Percentiles rank a stretch among this genome's conserved stretches.
Evolutionary conservation across 2,113 vertebrate species (phyloP).

Genomic region (Zeus faber): DNA sequence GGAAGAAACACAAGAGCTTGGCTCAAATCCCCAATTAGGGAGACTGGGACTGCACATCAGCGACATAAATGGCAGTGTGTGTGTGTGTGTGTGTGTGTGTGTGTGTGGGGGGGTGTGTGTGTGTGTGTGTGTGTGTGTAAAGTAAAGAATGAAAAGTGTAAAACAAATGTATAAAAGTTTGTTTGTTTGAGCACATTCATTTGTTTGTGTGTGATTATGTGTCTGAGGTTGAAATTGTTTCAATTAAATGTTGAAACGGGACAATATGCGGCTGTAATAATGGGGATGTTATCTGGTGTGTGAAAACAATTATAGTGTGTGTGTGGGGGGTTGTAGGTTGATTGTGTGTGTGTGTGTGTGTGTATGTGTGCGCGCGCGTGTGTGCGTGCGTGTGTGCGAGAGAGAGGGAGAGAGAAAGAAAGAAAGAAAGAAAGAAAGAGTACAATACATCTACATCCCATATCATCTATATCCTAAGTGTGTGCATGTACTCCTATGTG

Average conservation of each 20-base stretch:
- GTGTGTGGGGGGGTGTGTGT: slow-evolving; percentile 21
- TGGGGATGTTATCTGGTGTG: not conserved
- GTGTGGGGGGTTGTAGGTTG: slow-evolving; percentile 4
- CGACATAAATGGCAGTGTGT: not conserved
- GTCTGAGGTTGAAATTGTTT: too few relatives aligned
- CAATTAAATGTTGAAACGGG: too few relatives aligned
- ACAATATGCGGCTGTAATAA: not conserved
- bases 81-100: slow-evolving; percentile 21
- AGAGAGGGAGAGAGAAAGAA: too few relatives aligned
- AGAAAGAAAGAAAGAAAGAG: too few relatives aligned
- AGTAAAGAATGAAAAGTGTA: too few relatives aligned
- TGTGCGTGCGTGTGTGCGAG: not conserved
- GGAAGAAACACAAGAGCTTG: slow-evolving; percentile 52
- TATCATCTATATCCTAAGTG: not conserved
- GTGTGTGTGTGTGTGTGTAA: not conserved
- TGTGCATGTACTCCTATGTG: too few relatives aligned
- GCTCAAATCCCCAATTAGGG: slow-evolving; percentile 74
- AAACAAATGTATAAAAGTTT: too few relatives aligned
- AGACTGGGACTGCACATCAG: slow-evolving; percentile 58
- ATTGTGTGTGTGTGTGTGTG: not conserved
- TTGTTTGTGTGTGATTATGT: slow-evolving; percentile 1
- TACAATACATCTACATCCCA: too few relatives aligned
- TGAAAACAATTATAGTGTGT: too few relatives aligned
- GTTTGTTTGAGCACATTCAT: too few relatives aligned
- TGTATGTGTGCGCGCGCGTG: not conserved